Conservation (phyloP, 2,113 vertebrate species). For the Elgaria multicarinata region DNA sequence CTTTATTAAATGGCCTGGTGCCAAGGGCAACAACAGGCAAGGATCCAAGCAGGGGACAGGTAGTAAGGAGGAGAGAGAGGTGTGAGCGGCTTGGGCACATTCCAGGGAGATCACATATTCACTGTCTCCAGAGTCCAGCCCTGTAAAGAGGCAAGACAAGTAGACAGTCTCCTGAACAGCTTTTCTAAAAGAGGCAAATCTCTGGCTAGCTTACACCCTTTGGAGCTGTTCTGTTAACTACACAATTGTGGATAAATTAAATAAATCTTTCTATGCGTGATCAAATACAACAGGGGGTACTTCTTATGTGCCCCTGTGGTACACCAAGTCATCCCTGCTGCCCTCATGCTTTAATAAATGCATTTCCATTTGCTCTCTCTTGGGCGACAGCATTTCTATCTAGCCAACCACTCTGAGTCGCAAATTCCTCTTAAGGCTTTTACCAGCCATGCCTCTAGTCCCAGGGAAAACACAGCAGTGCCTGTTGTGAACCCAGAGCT, state of each 20-base stretch:
- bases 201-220: neutral
- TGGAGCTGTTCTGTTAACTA: neutral
- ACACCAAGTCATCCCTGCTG: neutral
- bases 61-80: neutral
- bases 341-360: neutral
- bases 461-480: neutral
- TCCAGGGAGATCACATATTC: conserved; percentile 8
- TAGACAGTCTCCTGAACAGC: neutral
- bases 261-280: neutral
- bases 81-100: conserved; percentile 23
- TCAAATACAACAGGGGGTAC: neutral
- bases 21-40: conserved; percentile 23
- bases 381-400: neutral
- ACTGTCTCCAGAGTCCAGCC: neutral
- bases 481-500: neutral
- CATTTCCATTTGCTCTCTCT: neutral
- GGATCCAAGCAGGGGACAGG: conserved; percentile 20
- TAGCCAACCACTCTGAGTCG: neutral
- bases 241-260: too few relatives aligned
- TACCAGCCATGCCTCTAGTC: neutral
- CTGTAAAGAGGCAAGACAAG: neutral
- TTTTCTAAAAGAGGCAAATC: neutral
- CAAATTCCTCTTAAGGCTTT: neutral
- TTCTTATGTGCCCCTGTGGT: neutral
- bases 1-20: conserved; percentile 19